Evolutionary conservation across 2,888 invertebrate genomes (phyloP).

Genomic region (Agonopterix alstromeriana): DNA sequence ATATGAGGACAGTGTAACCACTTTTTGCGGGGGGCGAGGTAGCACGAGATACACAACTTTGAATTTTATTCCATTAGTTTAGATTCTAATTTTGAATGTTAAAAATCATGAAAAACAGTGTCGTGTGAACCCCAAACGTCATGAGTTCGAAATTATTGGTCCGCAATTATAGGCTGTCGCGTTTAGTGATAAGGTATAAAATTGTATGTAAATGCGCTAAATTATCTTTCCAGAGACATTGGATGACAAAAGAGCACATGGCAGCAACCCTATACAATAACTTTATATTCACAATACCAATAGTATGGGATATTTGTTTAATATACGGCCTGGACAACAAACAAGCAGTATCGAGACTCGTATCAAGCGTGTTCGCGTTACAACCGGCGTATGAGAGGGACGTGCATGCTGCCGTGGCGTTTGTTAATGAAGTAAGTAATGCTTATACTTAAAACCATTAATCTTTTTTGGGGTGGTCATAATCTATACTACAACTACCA

Average conservation of each 20-base stretch:
- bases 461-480: too few relatives aligned
- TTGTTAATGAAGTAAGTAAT: constrained; percentile 64
- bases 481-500: too few relatives aligned
- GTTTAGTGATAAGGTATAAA: too few relatives aligned
- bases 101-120: too few relatives aligned
- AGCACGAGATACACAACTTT: too few relatives aligned
- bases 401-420: constrained; percentile 64
- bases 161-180: too few relatives aligned
- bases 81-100: too few relatives aligned
- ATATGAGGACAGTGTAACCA: too few relatives aligned
- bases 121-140: too few relatives aligned
- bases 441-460: not conserved
- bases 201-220: not conserved
- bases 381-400: constrained; percentile 83
- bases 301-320: constrained; percentile 86
- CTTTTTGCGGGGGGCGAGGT: too few relatives aligned
- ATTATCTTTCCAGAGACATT: constrained; percentile 63
- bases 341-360: constrained; percentile 76
- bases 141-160: too few relatives aligned
- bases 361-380: constrained; percentile 79
- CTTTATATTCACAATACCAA: constrained; percentile 89
- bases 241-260: constrained; percentile 81
- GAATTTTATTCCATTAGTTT: too few relatives aligned
- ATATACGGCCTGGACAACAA: constrained; percentile 83
- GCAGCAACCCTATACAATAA: constrained; percentile 85